phyloP scores from a whole-genome alignment of 2,113 vertebrate genomes.

The Lipophrys pholis region DNA sequence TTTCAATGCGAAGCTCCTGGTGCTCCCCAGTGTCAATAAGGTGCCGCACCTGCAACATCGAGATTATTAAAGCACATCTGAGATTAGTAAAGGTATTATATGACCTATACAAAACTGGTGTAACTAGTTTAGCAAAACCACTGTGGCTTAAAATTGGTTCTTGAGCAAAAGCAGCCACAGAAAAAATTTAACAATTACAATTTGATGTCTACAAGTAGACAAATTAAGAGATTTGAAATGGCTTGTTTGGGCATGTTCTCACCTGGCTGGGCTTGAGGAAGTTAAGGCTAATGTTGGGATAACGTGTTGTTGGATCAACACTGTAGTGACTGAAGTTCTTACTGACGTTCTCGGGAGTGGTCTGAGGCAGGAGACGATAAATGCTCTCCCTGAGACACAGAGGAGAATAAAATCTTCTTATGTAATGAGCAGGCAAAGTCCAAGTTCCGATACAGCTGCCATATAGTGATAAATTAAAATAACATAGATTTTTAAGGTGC shows the following conservation, averaged over 20 bases:
- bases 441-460: not conserved
- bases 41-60: slow-evolving; percentile 87
- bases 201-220: not conserved
- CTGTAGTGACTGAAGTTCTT: slow-evolving; percentile 98
- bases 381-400: slow-evolving; percentile 90
- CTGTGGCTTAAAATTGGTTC: not conserved
- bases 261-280: slow-evolving; percentile 95
- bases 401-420: not conserved
- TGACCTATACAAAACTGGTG: not conserved
- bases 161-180: not conserved
- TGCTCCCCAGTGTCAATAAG: slow-evolving; percentile 91
- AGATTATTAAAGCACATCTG: not conserved
- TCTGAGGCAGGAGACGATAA: slow-evolving; percentile 96
- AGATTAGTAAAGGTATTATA: not conserved
- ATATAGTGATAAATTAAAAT: not conserved
- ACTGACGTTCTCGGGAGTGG: slow-evolving; percentile 96
- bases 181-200: not conserved
- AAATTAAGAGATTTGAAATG: no score
- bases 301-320: slow-evolving; percentile 94
- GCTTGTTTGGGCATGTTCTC: not conserved
- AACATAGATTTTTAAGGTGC: slow-evolving; percentile 21
- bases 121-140: not conserved
- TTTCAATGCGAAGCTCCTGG: slow-evolving; percentile 89
- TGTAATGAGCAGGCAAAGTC: not conserved
- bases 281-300: slow-evolving; percentile 94